Base-by-base conservation (phyloP, 1,140 invertebrate genomes). In the Dreissena polymorpha region DNA sequence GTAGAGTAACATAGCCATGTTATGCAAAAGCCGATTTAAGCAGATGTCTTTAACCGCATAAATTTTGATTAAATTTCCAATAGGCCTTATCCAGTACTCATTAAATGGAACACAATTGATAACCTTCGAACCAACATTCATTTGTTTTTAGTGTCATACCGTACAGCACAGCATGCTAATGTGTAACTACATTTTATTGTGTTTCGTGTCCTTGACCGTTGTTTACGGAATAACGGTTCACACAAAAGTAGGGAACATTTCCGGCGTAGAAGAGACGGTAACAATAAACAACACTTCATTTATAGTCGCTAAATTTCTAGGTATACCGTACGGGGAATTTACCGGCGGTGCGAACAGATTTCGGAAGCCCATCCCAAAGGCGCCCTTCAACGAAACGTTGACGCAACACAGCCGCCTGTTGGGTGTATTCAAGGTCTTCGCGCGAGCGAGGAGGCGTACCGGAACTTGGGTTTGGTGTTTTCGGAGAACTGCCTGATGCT, bases 381-480 rank as follows among this genome's bases (percentile, higher is more conserved):
- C 29, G 3, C 53, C 27, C 10, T 81, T 81, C 60, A 29, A 23
- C 21, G 21, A 50, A 23, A 55, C n/a, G 64, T 73, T 29, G 49
- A 81, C 25, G 78, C 78, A 12, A 23, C 67, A 14, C 18, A 49
- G 8, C 16, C 21, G 8, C 55, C 55, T n/a, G 2, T 21, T 18
- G 51, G 64, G 14, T 79, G 77, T 27, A 69, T 51, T 6, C 77
- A 70, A 50, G 53, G 18, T 5, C n/a, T n/a, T 16, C 21, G 10
- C 18, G 16, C 49, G 10, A 5, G 12, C 18, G 60, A 23, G 23
- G 18, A 69, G 6, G 5, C n/a, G 6, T 78, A 70, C n/a, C 39
- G 64, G 14, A 10, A 50, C 7, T 16, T 18, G 50, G 55, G 57
- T 72, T 50, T 18, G 51, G 7, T 18, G 27, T 73, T 98, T 84